Evolutionary conservation across 2,888 invertebrate genomes (phyloP).

Genomic region (Drosophila antonietae): DNA sequence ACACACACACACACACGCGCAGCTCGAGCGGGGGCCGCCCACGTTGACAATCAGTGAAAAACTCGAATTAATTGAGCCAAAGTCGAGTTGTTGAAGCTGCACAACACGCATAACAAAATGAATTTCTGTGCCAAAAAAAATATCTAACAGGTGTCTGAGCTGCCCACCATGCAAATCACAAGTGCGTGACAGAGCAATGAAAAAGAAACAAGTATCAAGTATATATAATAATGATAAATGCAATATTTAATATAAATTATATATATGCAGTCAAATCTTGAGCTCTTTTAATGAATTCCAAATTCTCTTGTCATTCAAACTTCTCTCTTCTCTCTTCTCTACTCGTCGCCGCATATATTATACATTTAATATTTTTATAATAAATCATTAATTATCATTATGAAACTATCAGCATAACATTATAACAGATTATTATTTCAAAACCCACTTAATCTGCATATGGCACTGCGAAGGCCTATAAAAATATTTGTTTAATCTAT

Average conservation of each 20-base stretch:
- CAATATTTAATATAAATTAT: slow-evolving; percentile 23
- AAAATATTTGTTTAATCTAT: background rate
- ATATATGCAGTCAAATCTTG: slow-evolving; percentile 10
- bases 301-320: background rate
- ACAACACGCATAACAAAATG: slow-evolving; percentile 49
- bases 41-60: slow-evolving; percentile 30
- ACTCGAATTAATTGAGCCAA: slow-evolving; percentile 49
- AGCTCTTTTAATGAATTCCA: background rate
- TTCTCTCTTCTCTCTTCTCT: background rate
- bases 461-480: slow-evolving; percentile 3
- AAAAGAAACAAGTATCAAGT: background rate
- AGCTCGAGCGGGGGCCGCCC: slow-evolving; percentile 1
- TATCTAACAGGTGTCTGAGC: slow-evolving; percentile 77
- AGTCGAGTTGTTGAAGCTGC: slow-evolving; percentile 3
- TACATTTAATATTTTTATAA: background rate
- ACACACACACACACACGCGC: slow-evolving; percentile 64
- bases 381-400: slow-evolving; percentile 14
- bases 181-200: slow-evolving; percentile 8
- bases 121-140: slow-evolving; percentile 59
- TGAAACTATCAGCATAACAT: slow-evolving; percentile 12
- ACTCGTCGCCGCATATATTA: background rate
- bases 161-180: slow-evolving; percentile 58
- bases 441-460: background rate
- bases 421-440: background rate
- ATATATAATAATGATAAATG: no score